Conservation (phyloP, 64 coral and sea anemone genomes). For the Montipora efflorescens region DNA sequence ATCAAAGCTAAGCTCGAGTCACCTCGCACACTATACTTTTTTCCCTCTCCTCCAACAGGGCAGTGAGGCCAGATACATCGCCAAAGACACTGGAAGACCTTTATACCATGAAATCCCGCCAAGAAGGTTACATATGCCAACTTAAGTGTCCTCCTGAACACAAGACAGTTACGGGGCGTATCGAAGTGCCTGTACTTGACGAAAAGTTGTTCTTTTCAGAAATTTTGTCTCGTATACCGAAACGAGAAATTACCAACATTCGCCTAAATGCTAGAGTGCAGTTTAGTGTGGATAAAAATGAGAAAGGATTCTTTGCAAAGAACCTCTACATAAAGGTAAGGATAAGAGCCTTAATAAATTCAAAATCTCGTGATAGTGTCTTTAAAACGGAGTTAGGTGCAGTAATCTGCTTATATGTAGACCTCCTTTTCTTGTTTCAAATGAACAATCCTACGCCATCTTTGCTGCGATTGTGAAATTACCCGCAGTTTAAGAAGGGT, state of each 20-base stretch:
- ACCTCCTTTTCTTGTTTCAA: too few relatives aligned
- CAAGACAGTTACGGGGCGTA: slow-evolving; percentile 18
- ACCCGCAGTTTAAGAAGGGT: too few relatives aligned
- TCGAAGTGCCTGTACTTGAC: background rate
- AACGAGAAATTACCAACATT: slow-evolving; percentile 23
- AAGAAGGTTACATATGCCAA: slow-evolving; percentile 41
- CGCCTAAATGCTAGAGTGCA: slow-evolving; percentile 27
- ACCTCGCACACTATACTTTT: background rate
- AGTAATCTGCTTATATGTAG: too few relatives aligned
- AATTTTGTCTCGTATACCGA: slow-evolving; percentile 6
- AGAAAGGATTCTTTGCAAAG: slow-evolving; percentile 16
- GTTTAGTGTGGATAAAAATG: slow-evolving; percentile 54
- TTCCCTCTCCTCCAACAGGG: background rate
- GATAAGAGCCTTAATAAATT: background rate
- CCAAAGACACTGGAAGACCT: slow-evolving; percentile 5
- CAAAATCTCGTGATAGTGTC: background rate
- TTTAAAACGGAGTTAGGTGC: too few relatives aligned
- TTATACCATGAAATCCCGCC: slow-evolving; percentile 40
- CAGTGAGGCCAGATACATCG: background rate
- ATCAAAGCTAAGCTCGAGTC: too few relatives aligned
- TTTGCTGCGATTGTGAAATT: too few relatives aligned
- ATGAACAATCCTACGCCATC: too few relatives aligned
- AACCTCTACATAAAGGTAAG: slow-evolving; percentile 56
- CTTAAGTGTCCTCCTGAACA: background rate
- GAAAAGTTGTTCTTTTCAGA: slow-evolving; percentile 38